Base-by-base conservation (phyloP, 2,888 invertebrate genomes). In the Lycophotia porphyrea region DNA sequence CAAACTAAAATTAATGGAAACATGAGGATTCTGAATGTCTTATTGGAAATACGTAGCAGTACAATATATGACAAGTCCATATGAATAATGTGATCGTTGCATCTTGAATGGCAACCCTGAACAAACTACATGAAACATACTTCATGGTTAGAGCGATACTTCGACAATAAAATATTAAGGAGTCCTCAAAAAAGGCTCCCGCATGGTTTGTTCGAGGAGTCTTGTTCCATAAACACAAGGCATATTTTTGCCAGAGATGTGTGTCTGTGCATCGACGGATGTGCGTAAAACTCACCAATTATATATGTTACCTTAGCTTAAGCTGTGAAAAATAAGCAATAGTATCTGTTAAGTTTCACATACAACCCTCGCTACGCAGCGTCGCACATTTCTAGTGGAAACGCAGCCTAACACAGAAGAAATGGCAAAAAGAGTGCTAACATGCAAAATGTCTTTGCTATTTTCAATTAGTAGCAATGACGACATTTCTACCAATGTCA, bases 1-100 rank as follows among this genome's bases (percentile, higher is more conserved):
- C 78, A 77, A 81, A 85, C 76, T 88, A 85, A 87, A 83, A 81
- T 79, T 87, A 85, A 83, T 84, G 81, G 81, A 88, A 84, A 83
- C 66, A 60, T 71, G 74, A 78, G 65, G 69, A 71, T 87, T 80
- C 78, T 61, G 71, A 81, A 87, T 81, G 75, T 71, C 42, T 65
- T 55, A 42, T 47, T 65, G 15, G 27, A 70, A 81, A 68, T 63
- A 67, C 42, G 47, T 70, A 74, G 31, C 39, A 82, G 66, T 67
- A 44, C 66, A 77, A 80, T 75, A 82, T 79, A n/a, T 80, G 69
- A 58, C 52, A 34, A 67, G 21, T 66, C 66, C 52, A 71, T 60
- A 68, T n/a, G n/a, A n/a, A n/a, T 49, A 34, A 36, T 69, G 27
- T 63, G 44, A 72, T 71, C 21, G 44, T 24, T 69, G 34, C n/a